A percentile compares a stretch with the other conserved stretches of the same genome.
Conservation (phyloP, 2,113 vertebrate genomes). For the Cranoglanis bouderius region DNA sequence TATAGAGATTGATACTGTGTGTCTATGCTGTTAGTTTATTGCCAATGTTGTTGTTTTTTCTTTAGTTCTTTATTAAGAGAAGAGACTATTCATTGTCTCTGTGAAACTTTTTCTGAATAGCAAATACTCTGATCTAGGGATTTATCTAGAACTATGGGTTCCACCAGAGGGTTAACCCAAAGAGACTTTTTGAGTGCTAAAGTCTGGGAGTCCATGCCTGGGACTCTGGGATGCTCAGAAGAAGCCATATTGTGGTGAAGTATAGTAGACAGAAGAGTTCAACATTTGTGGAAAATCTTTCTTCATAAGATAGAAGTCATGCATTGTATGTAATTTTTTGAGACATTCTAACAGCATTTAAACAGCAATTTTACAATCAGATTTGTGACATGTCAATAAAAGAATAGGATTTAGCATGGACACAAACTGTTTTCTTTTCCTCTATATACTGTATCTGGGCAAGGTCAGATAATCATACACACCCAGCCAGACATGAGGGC, state of each 20-base stretch:
- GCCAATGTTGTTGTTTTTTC: not conserved
- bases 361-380: not conserved
- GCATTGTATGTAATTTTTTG: not conserved
- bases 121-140: not conserved
- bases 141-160: not conserved
- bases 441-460: not conserved
- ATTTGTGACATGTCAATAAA: not conserved
- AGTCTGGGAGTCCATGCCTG: not conserved
- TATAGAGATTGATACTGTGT: not conserved
- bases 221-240: not conserved
- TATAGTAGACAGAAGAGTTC: not conserved
- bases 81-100: not conserved
- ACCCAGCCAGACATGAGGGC: not conserved
- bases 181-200: not conserved
- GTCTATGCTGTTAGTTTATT: not conserved
- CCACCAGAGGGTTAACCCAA: not conserved
- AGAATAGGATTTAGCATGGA: not conserved
- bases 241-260: slow-evolving; percentile 10
- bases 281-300: not conserved
- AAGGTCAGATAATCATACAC: slow-evolving; percentile 20
- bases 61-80: not conserved
- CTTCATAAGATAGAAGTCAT: not conserved
- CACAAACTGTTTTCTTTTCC: not conserved
- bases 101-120: not conserved
- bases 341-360: not conserved